Percentiles rank a stretch among this genome's conserved stretches.
Conservation (phyloP, 92 coral and sea anemone species). For the Epizoanthus illoricatus region DNA sequence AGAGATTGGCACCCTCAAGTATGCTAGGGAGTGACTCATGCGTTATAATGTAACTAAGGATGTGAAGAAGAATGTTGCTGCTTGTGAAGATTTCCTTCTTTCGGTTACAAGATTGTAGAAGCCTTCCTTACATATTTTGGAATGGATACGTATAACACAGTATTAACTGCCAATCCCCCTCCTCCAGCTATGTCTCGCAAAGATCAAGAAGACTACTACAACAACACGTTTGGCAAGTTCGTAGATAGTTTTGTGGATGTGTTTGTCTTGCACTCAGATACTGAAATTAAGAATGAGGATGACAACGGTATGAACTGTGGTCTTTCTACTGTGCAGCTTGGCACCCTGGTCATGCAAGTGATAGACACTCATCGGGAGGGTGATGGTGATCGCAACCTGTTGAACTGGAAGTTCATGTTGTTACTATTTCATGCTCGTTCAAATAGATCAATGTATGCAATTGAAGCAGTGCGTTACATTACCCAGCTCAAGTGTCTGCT, state of each 20-base stretch:
- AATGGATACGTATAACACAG: conserved; percentile 10
- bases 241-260: too few relatives aligned
- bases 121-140: conserved; percentile 41
- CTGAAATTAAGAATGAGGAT: conserved; percentile 8
- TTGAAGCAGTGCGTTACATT: conserved; percentile 51
- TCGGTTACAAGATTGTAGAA: conserved; percentile 30
- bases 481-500: conserved; percentile 31
- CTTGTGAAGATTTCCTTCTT: conserved; percentile 34
- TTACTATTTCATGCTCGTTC: conserved; percentile 28
- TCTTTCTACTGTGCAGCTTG: conserved; percentile 30
- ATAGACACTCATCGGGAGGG: conserved; percentile 53
- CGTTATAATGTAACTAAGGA: conserved; percentile 35
- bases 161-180: conserved; percentile 13
- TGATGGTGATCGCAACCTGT: conserved; percentile 33
- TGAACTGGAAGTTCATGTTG: conserved; percentile 51
- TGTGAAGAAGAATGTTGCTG: conserved; percentile 45
- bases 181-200: conserved; percentile 11
- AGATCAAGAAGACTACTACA: conserved; percentile 34
- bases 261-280: conserved; percentile 28
- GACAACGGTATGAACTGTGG: conserved; percentile 40
- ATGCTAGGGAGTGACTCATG: conserved; percentile 35
- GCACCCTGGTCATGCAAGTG: conserved; percentile 44
- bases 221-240: conserved; percentile 38
- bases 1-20: conserved; percentile 40
- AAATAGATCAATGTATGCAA: conserved; percentile 43